Conservation (phyloP, 2,797 vertebrate genomes). For the Enteromius viviparus region DNA sequence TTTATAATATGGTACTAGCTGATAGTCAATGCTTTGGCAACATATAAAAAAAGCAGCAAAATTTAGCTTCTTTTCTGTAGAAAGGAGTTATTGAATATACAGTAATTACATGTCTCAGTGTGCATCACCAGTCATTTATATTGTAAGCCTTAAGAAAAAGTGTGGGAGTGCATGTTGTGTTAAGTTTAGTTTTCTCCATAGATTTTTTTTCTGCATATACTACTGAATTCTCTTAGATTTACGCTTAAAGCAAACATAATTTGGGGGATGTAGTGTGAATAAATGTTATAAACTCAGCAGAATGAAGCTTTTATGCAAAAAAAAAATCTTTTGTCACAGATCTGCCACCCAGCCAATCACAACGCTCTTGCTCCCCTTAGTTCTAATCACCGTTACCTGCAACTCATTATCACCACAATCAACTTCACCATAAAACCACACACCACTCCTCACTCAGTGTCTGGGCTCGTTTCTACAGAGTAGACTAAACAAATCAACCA, state of each 20-base stretch:
- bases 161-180: not conserved
- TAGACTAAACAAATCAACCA: too few species aligned
- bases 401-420: too few species aligned
- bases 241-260: not conserved
- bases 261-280: not conserved
- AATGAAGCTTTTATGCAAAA: not conserved
- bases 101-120: not conserved
- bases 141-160: not conserved
- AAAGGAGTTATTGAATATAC: not conserved
- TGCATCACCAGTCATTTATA: not conserved
- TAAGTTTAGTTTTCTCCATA: not conserved
- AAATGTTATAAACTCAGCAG: not conserved
- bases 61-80: not conserved
- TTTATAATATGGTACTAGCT: conserved; percentile 28
- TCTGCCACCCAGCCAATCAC: too few species aligned
- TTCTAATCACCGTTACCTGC: too few species aligned
- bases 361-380: too few species aligned
- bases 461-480: too few species aligned
- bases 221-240: not conserved
- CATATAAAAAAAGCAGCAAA: not conserved
- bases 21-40: conserved; percentile 7
- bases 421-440: too few species aligned
- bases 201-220: not conserved
- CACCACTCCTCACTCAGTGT: too few species aligned
- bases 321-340: too few species aligned